Conservation (phyloP, 2,888 invertebrate genomes). For the Amorpha juglandis region DNA sequence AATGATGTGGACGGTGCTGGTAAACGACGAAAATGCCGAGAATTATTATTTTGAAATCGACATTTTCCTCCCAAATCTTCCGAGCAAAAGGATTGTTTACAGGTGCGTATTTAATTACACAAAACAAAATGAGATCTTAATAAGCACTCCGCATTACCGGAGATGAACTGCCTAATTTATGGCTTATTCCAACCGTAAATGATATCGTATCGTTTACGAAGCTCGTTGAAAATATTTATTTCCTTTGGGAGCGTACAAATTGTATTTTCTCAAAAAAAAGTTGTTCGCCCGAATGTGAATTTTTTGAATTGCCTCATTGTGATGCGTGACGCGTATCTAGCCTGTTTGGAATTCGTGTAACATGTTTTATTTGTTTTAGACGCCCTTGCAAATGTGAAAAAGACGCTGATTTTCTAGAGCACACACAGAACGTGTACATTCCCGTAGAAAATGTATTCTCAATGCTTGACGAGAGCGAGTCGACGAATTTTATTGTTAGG, state of each 20-base stretch:
- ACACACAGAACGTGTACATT: conserved; percentile 82
- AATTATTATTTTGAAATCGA: conserved; percentile 80
- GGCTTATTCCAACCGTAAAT: conserved; percentile 47
- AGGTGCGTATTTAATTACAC: conserved; percentile 53
- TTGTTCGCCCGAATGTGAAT: conserved; percentile 37
- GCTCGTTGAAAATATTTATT: conserved; percentile 58
- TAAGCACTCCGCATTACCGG: conserved; percentile 34
- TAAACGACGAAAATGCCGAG: conserved; percentile 75
- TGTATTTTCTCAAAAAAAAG: conserved; percentile 34
- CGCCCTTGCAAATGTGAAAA: conserved; percentile 81
- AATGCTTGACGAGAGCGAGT: conserved; percentile 75
- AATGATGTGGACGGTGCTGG: conserved; percentile 83
- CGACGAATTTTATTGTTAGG: conserved; percentile 74
- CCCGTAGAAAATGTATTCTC: conserved; percentile 81
- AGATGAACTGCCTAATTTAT: conserved; percentile 42
- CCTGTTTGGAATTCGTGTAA: conserved; percentile 16
- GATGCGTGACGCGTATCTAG: conserved; percentile 11
- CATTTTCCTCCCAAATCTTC: conserved; percentile 72
- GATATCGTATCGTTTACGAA: conserved; percentile 60
- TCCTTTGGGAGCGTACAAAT: conserved; percentile 47
- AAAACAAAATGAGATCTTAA: conserved; percentile 35
- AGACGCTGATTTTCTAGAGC: conserved; percentile 80
- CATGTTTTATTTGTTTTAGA: conserved; percentile 47
- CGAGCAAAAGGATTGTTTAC: conserved; percentile 78
- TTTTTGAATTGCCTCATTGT: conserved; percentile 23